Evolutionary conservation across 2,113 vertebrate genomes (phyloP).

Genomic region (Sigmodon hispidus): DNA sequence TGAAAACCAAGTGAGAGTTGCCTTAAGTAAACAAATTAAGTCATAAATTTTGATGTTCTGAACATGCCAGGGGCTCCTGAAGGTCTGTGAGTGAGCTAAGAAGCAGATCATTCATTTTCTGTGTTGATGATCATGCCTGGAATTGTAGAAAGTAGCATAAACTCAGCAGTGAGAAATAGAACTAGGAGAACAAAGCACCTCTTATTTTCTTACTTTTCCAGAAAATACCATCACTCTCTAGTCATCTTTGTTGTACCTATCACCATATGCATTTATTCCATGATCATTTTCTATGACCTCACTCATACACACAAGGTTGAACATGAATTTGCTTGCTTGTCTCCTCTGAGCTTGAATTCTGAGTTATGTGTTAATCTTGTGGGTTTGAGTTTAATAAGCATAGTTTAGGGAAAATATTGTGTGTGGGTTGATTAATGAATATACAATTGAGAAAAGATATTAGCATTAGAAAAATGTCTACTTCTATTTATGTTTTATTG

Average conservation of each 20-base stretch:
- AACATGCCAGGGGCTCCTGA: slow-evolving; percentile 48
- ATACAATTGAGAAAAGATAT: neutral
- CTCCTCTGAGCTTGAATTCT: slow-evolving; percentile 25
- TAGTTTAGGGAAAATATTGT: slow-evolving; percentile 25
- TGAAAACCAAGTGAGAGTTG: slow-evolving; percentile 78
- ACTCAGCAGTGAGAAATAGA: slow-evolving; percentile 81
- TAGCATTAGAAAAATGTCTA: slow-evolving; percentile 44
- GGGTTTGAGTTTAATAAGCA: slow-evolving; percentile 25
- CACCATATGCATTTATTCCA: slow-evolving; percentile 32
- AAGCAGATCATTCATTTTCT: slow-evolving; percentile 70
- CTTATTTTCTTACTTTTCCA: slow-evolving; percentile 57
- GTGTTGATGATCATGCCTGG: slow-evolving; percentile 65
- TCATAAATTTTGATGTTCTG: slow-evolving; percentile 69
- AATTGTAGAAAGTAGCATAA: slow-evolving; percentile 75
- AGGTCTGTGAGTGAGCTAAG: slow-evolving; percentile 60
- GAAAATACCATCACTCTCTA: neutral
- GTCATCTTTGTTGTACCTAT: slow-evolving; percentile 38
- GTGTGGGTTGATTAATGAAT: slow-evolving; percentile 2
- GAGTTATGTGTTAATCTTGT: neutral
- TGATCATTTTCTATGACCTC: neutral
- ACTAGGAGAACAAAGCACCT: slow-evolving; percentile 68
- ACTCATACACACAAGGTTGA: slow-evolving; percentile 17
- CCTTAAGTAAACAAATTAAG: slow-evolving; percentile 73
- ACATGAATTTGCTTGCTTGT: slow-evolving; percentile 2
- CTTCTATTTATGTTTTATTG: slow-evolving; percentile 7